Percentiles rank a stretch among this genome's conserved stretches.
These are phyloP conservation scores for Ptychadena robeensis DNA, from an alignment of 2,797 vertebrate genomes.

Conservation along the genomic window DNA sequence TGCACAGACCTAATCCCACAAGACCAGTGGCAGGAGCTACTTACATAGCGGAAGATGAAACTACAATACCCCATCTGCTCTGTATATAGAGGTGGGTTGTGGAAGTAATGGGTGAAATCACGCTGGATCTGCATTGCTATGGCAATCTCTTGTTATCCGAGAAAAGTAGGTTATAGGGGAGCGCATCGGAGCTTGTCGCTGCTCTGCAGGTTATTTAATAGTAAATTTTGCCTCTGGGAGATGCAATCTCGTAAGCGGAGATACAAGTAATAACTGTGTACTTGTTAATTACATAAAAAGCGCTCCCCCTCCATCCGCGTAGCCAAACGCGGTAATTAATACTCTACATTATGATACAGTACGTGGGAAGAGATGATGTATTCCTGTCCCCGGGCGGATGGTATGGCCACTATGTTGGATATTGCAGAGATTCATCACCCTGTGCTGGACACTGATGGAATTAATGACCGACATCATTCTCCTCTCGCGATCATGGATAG, in stretches of 20 bases:
- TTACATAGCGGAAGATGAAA: no score
- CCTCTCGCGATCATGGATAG: no score
- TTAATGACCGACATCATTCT: no score
- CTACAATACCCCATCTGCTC: no score
- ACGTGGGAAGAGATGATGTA: neutral
- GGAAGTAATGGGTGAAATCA: no score
- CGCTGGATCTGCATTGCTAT: neutral
- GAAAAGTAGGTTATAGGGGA: slow-evolving; percentile 13
- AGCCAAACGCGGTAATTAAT: neutral
- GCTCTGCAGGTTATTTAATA: slow-evolving; percentile 3
- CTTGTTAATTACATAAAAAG: slow-evolving; percentile 23
- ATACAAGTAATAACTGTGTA: neutral
- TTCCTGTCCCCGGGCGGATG: neutral
- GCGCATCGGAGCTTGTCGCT: neutral
- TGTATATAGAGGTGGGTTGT: no score
- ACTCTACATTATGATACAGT: neutral
- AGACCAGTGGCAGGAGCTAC: no score
- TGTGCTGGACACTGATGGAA: no score
- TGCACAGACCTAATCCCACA: no score
- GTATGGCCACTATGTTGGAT: no score
- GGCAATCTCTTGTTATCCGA: slow-evolving; percentile 24
- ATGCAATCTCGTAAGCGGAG: neutral
- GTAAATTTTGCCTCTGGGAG: slow-evolving; percentile 8
- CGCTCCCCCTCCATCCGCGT: neutral
- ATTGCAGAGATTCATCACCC: no score